These are phyloP conservation scores for Omphaloscelis lunosa DNA, from an alignment of 2,888 invertebrate species.

Conservation along the genomic window DNA sequence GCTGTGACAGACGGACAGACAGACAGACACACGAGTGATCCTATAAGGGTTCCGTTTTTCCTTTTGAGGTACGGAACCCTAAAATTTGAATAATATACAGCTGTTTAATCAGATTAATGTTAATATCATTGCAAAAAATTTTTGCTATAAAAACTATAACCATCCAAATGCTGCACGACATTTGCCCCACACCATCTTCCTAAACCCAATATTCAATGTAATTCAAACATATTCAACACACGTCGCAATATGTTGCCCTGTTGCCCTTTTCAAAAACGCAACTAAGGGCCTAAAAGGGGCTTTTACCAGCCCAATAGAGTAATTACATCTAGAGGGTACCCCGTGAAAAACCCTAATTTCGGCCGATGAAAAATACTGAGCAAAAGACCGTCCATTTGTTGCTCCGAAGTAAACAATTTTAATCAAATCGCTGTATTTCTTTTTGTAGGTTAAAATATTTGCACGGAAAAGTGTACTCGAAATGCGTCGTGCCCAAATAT, in stretches of 20 bases:
- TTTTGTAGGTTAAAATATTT: constrained; percentile 66
- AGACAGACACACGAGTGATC: no score
- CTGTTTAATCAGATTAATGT: not conserved
- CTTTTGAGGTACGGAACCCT: no score
- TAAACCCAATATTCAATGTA: constrained; percentile 51
- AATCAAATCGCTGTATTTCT: constrained; percentile 74
- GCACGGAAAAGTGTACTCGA: constrained; percentile 38
- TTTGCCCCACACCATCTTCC: not conserved
- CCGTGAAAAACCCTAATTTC: constrained; percentile 78
- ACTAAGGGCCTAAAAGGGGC: constrained; percentile 67
- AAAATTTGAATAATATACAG: not conserved
- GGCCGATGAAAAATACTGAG: constrained; percentile 73
- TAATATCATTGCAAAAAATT: not conserved
- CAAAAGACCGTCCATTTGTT: constrained; percentile 72
- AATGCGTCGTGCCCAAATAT: constrained; percentile 52
- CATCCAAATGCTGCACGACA: not conserved
- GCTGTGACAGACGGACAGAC: no score
- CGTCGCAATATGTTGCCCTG: constrained; percentile 49
- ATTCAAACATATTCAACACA: constrained; percentile 64
- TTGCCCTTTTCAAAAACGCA: constrained; percentile 56
- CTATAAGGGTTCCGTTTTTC: no score
- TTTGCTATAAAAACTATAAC: not conserved
- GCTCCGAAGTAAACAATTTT: constrained; percentile 78
- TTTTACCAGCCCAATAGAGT: constrained; percentile 80
- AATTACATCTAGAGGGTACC: constrained; percentile 79